phyloP scores from a whole-genome alignment of 2,113 vertebrate genomes.

The Athene noctua region DNA sequence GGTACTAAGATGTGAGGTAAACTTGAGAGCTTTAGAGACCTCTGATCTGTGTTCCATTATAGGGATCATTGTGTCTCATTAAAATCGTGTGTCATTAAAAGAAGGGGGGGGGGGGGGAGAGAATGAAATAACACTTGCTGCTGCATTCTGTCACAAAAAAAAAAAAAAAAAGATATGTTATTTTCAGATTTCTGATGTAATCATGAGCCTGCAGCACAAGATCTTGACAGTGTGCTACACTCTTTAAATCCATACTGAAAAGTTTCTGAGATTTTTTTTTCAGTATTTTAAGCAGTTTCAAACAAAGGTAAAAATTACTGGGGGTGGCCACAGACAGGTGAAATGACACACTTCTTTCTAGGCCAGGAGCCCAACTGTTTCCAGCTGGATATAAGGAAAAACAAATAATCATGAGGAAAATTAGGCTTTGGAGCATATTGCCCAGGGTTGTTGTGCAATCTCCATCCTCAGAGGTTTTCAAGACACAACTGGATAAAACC shows the following conservation, averaged over 20 bases:
- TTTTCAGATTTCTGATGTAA: neutral
- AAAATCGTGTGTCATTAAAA: neutral
- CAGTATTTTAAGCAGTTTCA: neutral
- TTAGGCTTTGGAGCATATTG: neutral
- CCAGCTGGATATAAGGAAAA: neutral
- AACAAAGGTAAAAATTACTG: neutral
- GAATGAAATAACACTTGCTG: neutral
- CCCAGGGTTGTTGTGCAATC: neutral
- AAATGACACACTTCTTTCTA: neutral
- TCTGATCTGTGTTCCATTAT: neutral
- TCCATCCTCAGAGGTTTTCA: neutral
- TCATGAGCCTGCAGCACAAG: neutral
- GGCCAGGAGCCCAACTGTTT: neutral
- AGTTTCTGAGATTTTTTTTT: neutral
- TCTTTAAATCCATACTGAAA: neutral
- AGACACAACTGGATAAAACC: neutral
- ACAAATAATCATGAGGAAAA: neutral
- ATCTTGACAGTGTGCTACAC: neutral
- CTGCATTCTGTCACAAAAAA: neutral
- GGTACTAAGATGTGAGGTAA: neutral
- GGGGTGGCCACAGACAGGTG: neutral
- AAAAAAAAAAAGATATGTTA: neutral
- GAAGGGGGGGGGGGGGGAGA: accelerated
- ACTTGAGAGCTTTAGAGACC: neutral
- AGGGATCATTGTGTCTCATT: neutral